A percentile compares a stretch with the other conserved stretches of the same genome.
These are phyloP conservation scores for Cotesia congregata DNA, from an alignment of 2,888 invertebrate species.

Conservation along the genomic window DNA sequence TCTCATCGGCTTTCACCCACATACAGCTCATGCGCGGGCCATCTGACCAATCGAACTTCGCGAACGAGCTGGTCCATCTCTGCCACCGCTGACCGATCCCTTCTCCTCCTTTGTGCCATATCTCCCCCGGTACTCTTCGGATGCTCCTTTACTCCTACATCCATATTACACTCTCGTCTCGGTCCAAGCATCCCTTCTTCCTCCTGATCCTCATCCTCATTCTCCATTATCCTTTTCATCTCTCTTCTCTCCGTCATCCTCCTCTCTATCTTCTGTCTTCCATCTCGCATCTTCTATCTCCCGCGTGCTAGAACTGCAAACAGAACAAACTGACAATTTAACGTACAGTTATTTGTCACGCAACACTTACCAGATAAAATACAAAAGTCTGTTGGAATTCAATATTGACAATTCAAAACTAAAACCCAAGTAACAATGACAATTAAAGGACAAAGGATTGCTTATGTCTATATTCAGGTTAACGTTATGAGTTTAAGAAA, in stretches of 20 bases:
- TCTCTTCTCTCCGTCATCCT: conserved; percentile 9
- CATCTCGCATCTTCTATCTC: conserved; percentile 29
- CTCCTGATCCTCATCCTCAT: conserved; percentile 27
- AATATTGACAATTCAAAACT: conserved; percentile 2
- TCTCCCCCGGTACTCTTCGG: conserved; percentile 44
- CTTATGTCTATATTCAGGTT: background rate
- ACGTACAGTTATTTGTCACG: conserved; percentile 19
- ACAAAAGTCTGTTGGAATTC: background rate
- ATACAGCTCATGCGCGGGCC: conserved; percentile 67
- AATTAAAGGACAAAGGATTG: background rate
- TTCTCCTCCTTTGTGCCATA: conserved; percentile 53
- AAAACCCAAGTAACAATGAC: conserved; percentile 34
- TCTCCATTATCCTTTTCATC: background rate
- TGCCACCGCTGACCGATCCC: conserved; percentile 65
- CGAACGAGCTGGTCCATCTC: conserved; percentile 64
- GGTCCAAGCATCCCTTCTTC: background rate
- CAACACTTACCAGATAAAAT: conserved; percentile 9
- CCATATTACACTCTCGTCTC: conserved; percentile 22
- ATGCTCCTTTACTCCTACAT: conserved; percentile 27
- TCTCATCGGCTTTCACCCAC: conserved; percentile 63
- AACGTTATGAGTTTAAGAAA: background rate
- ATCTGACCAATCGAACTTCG: conserved; percentile 70
- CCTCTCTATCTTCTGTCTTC: background rate
- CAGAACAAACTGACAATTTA: conserved; percentile 37
- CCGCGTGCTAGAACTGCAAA: conserved; percentile 40